Evolutionary conservation across 92 coral and sea anemone species (phyloP), one percentile per base, ranked within the genome.

Genomic region (Zoanthus sociatus): DNA sequence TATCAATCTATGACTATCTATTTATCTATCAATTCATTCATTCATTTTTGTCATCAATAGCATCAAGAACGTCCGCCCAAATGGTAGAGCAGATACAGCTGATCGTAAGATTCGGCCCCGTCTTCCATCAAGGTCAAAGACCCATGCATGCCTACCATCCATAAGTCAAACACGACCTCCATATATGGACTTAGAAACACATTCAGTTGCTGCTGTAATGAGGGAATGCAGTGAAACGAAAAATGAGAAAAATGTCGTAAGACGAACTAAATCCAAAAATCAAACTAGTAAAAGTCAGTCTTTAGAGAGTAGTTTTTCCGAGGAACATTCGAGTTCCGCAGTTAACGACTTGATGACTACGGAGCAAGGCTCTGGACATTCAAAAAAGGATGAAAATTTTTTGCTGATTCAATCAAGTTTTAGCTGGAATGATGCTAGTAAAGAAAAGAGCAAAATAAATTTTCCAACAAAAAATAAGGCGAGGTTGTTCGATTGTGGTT

Each of bases 51-150:
- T 54, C n/a, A 45, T 76, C 86, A 90, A 92, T 78, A 95, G 88
- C 48, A 82, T 88, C 0, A 86, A 88, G 87, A 88, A 84, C 54
- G 88, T 94, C 55, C 92, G 95, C 78, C 90, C 93, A 53, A 93
- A 95, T 64, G 98, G 98, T 0, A 88, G 93, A 71, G 61, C 94
- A 8, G 94, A 83, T 48, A 48, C 87, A 12, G 76, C 83, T 3
- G 94, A 86, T 33, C 77, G 86, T 8, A 86, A 61, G 32, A 32
- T 71, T n/a, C 61, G 86, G 3, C 85, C 89, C 13, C 71, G 50
- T 61, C 91, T 54, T 21, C 60, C 67, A 67, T 10, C 73, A 42
- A 83, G 89, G 70, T 79, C 82, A 13, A 88, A 82, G 66, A 91
- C 77, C 58, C 46, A 11, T 7, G 79, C 83, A 3, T 47, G 64